A percentile compares a stretch with the other conserved stretches of the same genome.
These are phyloP conservation scores for Camelus dromedarius DNA, from an alignment of 2,113 vertebrate species.

Conservation along the genomic window DNA sequence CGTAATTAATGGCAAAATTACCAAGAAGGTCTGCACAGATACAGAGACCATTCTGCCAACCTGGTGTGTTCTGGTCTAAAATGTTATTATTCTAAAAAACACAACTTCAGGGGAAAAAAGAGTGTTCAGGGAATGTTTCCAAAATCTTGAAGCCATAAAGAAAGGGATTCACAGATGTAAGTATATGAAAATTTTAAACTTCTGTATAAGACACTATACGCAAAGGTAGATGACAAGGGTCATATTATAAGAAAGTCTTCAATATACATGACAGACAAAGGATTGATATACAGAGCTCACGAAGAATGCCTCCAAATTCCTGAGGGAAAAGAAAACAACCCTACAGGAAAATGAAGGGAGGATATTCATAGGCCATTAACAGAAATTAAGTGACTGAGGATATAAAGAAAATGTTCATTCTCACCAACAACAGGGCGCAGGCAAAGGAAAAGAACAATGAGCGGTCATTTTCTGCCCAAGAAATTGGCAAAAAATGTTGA, in stretches of 20 bases:
- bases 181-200: conserved; percentile 11
- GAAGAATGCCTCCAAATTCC: neutral
- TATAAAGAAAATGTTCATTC: conserved; percentile 6
- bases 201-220: neutral
- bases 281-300: neutral
- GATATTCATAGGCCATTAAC: neutral
- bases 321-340: neutral
- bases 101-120: neutral
- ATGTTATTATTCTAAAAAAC: neutral
- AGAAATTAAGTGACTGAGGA: neutral
- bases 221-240: neutral
- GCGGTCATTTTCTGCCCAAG: neutral
- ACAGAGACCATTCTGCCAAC: neutral
- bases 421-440: neutral
- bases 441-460: conserved; percentile 15
- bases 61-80: neutral
- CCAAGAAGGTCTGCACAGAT: conserved; percentile 13
- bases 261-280: neutral
- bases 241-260: neutral
- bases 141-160: conserved; percentile 1
- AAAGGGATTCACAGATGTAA: neutral
- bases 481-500: conserved; percentile 34
- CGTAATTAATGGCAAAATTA: conserved; percentile 28
- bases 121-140: neutral
- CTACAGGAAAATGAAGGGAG: neutral